A percentile compares a stretch with the other conserved stretches of the same genome.
phyloP scores from a whole-genome alignment of 2,113 vertebrate species.

The Festucalex cinctus region DNA sequence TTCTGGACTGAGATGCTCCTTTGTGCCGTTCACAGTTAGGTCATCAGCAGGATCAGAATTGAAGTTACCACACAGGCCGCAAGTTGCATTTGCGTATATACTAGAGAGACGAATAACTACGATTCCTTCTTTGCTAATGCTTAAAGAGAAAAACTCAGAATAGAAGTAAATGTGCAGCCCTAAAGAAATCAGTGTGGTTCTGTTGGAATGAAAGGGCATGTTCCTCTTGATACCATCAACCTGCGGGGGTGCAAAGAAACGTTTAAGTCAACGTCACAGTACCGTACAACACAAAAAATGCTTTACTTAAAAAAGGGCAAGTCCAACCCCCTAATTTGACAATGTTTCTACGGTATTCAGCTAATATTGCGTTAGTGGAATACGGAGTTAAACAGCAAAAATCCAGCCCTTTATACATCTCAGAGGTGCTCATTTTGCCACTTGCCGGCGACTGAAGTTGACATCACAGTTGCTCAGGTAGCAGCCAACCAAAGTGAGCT shows the following conservation, averaged over 20 bases:
- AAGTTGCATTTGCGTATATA: conserved; percentile 31
- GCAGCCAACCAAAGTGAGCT: too few species aligned
- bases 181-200: conserved; percentile 20
- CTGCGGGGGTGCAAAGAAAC: conserved; percentile 42
- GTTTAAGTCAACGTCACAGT: background rate
- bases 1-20: conserved; percentile 11
- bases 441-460: too few species aligned
- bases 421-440: too few species aligned
- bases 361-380: too few species aligned
- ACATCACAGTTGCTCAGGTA: too few species aligned
- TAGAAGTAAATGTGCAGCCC: conserved; percentile 27
- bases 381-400: too few species aligned
- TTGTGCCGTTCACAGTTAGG: conserved; percentile 10
- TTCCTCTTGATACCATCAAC: conserved; percentile 32
- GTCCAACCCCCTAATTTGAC: too few species aligned
- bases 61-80: conserved; percentile 48
- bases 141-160: conserved; percentile 34
- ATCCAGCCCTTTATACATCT: too few species aligned
- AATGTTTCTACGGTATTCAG: too few species aligned
- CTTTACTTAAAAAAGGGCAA: background rate
- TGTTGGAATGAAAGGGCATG: conserved; percentile 23
- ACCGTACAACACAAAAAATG: background rate
- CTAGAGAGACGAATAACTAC: conserved; percentile 22
- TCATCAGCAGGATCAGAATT: conserved; percentile 33
- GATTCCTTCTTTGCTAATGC: conserved; percentile 18